phyloP scores from a whole-genome alignment of 2,888 invertebrate species.

The Stomorhina lunata region DNA sequence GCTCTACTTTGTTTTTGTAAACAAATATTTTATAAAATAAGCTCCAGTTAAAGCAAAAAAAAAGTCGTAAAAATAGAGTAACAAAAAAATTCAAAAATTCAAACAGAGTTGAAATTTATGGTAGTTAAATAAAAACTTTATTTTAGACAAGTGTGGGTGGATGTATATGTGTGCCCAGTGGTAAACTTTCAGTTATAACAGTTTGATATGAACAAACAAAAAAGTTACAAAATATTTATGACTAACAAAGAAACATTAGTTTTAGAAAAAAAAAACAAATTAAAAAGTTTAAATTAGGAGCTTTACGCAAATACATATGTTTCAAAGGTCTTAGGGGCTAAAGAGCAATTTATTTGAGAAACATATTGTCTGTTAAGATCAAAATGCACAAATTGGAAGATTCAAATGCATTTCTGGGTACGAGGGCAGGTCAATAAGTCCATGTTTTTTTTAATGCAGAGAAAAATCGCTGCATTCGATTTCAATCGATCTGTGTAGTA shows the following conservation, averaged over 20 bases:
- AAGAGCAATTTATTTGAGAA: no score
- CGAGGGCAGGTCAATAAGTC: no score
- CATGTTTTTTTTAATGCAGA: no score
- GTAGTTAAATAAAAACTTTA: constrained; percentile 3
- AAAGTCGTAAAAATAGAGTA: not conserved
- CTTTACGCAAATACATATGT: not conserved
- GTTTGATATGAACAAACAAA: not conserved
- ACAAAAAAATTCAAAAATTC: not conserved
- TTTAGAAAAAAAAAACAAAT: no score
- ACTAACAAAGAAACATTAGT: no score
- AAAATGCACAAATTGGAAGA: no score
- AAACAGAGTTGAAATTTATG: constrained; percentile 20
- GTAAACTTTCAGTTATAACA: not conserved
- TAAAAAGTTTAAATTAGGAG: not conserved
- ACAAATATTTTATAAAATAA: constrained; percentile 11
- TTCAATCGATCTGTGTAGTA: no score
- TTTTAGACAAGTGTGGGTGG: not conserved
- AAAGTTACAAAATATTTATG: not conserved
- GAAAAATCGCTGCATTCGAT: no score
- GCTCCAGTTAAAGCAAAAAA: not conserved
- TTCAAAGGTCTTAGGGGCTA: no score
- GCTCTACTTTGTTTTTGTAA: constrained; percentile 20
- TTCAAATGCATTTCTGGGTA: no score
- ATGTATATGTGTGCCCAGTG: not conserved
- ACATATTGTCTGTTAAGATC: no score